These are phyloP conservation scores for Chrysomallon squamiferum DNA, from an alignment of 1,140 invertebrate genomes.

Conservation along the genomic window DNA sequence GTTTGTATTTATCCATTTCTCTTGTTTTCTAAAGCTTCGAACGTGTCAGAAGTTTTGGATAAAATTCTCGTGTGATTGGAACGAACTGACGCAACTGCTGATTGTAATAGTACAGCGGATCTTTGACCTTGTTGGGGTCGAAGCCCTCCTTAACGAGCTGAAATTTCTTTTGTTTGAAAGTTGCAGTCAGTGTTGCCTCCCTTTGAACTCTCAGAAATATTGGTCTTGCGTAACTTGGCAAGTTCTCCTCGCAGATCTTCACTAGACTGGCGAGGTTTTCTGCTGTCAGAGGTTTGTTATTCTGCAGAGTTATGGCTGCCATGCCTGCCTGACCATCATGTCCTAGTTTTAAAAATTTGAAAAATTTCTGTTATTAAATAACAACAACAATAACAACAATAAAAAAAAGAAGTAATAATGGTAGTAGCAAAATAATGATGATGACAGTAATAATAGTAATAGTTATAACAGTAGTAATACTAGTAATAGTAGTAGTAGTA, in stretches of 20 bases:
- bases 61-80: too few relatives aligned
- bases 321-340: slow-evolving; percentile 93
- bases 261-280: slow-evolving; percentile 37
- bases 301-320: slow-evolving; percentile 78
- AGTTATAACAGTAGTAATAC: too few relatives aligned
- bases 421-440: too few relatives aligned
- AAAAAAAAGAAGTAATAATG: too few relatives aligned
- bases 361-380: too few relatives aligned
- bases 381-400: too few relatives aligned
- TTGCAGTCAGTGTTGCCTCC: slow-evolving; percentile 39
- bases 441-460: too few relatives aligned
- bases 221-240: slow-evolving; percentile 86
- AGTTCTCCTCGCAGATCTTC: slow-evolving; percentile 48
- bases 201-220: slow-evolving; percentile 78
- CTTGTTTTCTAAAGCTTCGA: too few relatives aligned
- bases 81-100: slow-evolving; percentile 13
- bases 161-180: slow-evolving; percentile 48
- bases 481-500: too few relatives aligned
- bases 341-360: slow-evolving; percentile 65
- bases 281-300: slow-evolving; percentile 23
- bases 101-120: slow-evolving; percentile 78
- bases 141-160: slow-evolving; percentile 86
- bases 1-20: too few relatives aligned
- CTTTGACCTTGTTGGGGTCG: slow-evolving; percentile 77
- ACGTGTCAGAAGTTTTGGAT: too few relatives aligned